phyloP scores from a whole-genome alignment of 2,113 vertebrate species.

The Echinops telfairi region DNA sequence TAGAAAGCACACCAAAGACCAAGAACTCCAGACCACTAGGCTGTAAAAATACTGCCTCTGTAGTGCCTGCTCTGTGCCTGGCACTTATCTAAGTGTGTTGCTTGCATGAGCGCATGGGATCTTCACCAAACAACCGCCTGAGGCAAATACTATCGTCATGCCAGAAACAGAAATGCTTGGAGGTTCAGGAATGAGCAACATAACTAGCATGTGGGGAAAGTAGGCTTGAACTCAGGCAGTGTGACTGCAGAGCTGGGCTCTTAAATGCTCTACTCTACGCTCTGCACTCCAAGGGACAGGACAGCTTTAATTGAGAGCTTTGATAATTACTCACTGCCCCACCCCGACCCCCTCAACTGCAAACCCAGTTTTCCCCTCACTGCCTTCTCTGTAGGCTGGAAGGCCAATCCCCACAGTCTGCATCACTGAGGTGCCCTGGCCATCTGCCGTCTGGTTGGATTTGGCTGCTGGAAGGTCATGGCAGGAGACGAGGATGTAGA shows the following conservation, averaged over 20 bases:
- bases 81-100: not conserved
- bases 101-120: not conserved
- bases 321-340: not conserved
- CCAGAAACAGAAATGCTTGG: not conserved
- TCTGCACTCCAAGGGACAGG: too few species aligned
- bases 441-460: not conserved
- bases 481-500: not conserved
- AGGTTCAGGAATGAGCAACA: not conserved
- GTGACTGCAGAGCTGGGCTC: not conserved
- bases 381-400: not conserved
- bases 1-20: too few species aligned
- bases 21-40: too few species aligned
- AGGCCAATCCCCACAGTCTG: not conserved
- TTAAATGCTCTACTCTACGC: not conserved
- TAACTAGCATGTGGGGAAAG: not conserved
- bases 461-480: not conserved
- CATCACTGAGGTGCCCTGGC: too few species aligned
- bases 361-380: not conserved
- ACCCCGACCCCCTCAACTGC: too few species aligned
- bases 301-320: not conserved
- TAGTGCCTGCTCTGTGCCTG: too few species aligned
- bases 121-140: not conserved
- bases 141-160: not conserved
- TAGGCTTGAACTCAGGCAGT: not conserved
- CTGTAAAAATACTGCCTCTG: too few species aligned